Conservation (phyloP, 92 coral and sea anemone species). For the Porites cylindrica region DNA sequence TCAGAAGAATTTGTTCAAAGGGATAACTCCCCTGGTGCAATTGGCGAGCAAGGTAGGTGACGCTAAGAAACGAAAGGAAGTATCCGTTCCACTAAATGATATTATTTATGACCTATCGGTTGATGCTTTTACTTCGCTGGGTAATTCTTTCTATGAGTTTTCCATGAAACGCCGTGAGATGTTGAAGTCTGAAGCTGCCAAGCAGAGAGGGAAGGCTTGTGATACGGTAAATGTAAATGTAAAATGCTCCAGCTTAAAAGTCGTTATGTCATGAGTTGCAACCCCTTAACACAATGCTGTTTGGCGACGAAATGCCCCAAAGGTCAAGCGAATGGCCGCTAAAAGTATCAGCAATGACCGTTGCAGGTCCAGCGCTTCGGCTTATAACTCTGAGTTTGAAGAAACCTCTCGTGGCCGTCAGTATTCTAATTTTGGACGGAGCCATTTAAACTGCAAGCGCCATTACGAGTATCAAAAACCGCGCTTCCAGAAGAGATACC, state of each 20-base stretch:
- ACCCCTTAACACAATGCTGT: conserved; percentile 51
- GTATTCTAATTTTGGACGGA: conserved; percentile 9
- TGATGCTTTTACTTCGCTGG: conserved; percentile 43
- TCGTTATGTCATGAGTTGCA: conserved; percentile 56
- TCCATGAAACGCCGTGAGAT: conserved; percentile 60
- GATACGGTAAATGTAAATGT: too few relatives aligned
- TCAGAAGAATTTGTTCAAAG: conserved; percentile 48
- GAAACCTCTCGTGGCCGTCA: not conserved
- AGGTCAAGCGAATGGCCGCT: conserved; percentile 43
- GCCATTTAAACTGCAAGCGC: conserved; percentile 61
- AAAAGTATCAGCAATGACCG: conserved; percentile 14
- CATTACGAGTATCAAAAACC: conserved; percentile 31
- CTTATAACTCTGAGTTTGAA: conserved; percentile 5
- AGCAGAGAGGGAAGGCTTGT: too few relatives aligned
- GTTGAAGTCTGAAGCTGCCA: conserved; percentile 43
- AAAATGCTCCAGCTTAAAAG: conserved; percentile 34
- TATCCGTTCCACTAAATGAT: conserved; percentile 37
- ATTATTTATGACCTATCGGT: conserved; percentile 32
- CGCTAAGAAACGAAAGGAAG: conserved; percentile 47
- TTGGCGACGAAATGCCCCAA: conserved; percentile 65
- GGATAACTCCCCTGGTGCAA: conserved; percentile 53
- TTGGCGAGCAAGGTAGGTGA: conserved; percentile 48
- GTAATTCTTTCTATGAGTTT: conserved; percentile 57
- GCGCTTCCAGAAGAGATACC: conserved; percentile 18
- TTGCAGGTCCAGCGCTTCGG: conserved; percentile 26